Conservation (phyloP, 2,113 vertebrate species). For the Gymnobelideus leadbeateri region DNA sequence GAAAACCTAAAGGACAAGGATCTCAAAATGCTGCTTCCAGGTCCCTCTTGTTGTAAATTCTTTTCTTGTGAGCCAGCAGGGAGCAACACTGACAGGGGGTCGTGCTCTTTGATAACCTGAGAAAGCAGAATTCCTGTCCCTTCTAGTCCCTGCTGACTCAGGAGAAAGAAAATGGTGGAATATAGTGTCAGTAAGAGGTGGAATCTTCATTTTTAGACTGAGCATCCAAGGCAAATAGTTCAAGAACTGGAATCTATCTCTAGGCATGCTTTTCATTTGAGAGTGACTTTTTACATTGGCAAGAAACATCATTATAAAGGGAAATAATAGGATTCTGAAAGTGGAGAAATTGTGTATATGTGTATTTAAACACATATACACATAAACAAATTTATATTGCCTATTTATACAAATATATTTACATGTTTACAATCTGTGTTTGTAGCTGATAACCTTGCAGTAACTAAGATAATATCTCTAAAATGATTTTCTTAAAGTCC, state of each 20-base stretch:
- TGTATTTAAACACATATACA: too few relatives aligned
- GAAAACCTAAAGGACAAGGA: slow-evolving; percentile 52
- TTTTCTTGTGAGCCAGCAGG: slow-evolving; percentile 69
- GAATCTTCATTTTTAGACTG: not conserved
- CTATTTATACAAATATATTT: slow-evolving; percentile 39
- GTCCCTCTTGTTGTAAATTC: slow-evolving; percentile 47
- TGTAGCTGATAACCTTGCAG: not conserved
- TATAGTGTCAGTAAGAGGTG: slow-evolving; percentile 53
- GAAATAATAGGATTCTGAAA: not conserved
- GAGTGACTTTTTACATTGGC: slow-evolving; percentile 64
- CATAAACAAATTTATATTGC: not conserved
- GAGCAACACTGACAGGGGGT: slow-evolving; percentile 49
- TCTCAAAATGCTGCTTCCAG: slow-evolving; percentile 62
- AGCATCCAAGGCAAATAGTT: slow-evolving; percentile 35
- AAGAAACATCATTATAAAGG: slow-evolving; percentile 49
- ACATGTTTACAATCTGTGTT: slow-evolving; percentile 17
- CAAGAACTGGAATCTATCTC: slow-evolving; percentile 33
- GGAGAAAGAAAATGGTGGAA: slow-evolving; percentile 64
- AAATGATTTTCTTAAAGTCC: not conserved
- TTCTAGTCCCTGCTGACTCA: slow-evolving; percentile 66
- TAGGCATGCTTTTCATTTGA: slow-evolving; percentile 56
- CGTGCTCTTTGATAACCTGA: slow-evolving; percentile 47
- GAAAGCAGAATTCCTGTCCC: slow-evolving; percentile 27
- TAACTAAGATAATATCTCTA: not conserved
- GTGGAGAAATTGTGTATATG: not conserved